Evolutionary conservation across 2,888 invertebrate genomes (phyloP).

Genomic region (Rhopalosiphum nymphaeae): DNA sequence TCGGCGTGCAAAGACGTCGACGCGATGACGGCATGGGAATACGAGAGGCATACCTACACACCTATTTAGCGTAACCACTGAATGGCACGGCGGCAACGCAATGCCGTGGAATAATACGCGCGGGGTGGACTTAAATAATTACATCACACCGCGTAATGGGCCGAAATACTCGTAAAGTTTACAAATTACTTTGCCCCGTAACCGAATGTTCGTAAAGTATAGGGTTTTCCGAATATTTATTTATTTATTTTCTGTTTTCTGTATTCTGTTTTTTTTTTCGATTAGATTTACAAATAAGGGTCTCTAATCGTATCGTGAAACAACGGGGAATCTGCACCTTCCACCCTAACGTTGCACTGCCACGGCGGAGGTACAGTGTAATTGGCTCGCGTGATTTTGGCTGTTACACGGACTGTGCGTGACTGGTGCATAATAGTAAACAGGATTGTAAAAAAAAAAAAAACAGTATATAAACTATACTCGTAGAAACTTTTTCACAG

Average conservation of each 20-base stretch:
- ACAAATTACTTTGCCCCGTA: slow-evolving; percentile 50
- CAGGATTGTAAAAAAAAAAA: slow-evolving; percentile 58
- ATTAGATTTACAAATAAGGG: slow-evolving; percentile 65
- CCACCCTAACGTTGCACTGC: slow-evolving; percentile 13
- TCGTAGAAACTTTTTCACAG: slow-evolving; percentile 53
- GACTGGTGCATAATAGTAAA: slow-evolving; percentile 58
- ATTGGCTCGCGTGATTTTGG: slow-evolving; percentile 64
- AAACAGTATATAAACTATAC: slow-evolving; percentile 27
- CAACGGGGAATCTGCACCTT: slow-evolving; percentile 56
- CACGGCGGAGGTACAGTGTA: slow-evolving; percentile 30
- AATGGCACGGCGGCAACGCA: background rate
- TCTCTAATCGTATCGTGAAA: slow-evolving; percentile 54
- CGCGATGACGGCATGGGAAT: background rate
- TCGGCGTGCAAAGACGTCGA: slow-evolving; percentile 7
- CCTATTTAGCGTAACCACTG: background rate
- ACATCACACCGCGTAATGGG: slow-evolving; percentile 49
- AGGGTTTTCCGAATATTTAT: slow-evolving; percentile 53
- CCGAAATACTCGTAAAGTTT: slow-evolving; percentile 44
- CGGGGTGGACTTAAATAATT: slow-evolving; percentile 39
- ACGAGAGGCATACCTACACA: background rate
- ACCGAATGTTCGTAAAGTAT: slow-evolving; percentile 57
- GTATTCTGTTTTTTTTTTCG: slow-evolving; percentile 50
- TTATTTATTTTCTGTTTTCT: slow-evolving; percentile 24
- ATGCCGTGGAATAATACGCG: background rate
- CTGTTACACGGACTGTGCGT: slow-evolving; percentile 60